Base-by-base conservation (phyloP, 2,888 invertebrate genomes). In the Amblyjoppa fuscipennis region DNA sequence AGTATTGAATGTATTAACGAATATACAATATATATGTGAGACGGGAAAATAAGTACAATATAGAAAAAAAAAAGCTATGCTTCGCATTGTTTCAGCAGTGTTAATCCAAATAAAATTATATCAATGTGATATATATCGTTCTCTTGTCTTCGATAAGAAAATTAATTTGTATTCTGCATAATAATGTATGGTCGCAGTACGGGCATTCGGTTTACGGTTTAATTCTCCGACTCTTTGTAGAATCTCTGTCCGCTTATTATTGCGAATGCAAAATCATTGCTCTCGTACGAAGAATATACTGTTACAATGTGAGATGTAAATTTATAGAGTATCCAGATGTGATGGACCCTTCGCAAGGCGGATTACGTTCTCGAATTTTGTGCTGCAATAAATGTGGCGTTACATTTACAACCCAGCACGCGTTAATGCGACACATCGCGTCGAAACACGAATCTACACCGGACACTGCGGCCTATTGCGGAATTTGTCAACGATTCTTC, bases 401-500 rank as follows among this genome's bases (percentile, higher is more conserved):
- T 84, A 88, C 89, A 38, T 92, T 92, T 85, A 91, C 92, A 25
- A 92, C 91, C 28, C 92, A 91, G 71, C 88, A 90, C 83, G 92
- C 91, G 49, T 90, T 93, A 64, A 85, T 90, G 66, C 90, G 93
- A 75, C 93, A 93, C 86, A 82, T 91, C 61, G 89, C 90, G 51
- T 91, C 92, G 51, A 93, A 92, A 83, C 92, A 93, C 87, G 91
- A 93, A 69, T 83, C 90, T 25, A 84, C 90, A 34, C 89, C 89
- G 28, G 88, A 88, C 38, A 87, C 89, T 11, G 89, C 91, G 25
- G 92, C 91, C 76, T 91, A 89, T 84, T 93, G 93, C 83, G 87
- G 82, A 71, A 90, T 91, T 83, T 93, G 92, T 68, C 89, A 91
- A 69, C 90, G 92, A 74, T 90, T 87, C 86, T 93, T 93, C 88